phyloP scores from a whole-genome alignment of 2,113 vertebrate genomes.

The Raja brachyura region DNA sequence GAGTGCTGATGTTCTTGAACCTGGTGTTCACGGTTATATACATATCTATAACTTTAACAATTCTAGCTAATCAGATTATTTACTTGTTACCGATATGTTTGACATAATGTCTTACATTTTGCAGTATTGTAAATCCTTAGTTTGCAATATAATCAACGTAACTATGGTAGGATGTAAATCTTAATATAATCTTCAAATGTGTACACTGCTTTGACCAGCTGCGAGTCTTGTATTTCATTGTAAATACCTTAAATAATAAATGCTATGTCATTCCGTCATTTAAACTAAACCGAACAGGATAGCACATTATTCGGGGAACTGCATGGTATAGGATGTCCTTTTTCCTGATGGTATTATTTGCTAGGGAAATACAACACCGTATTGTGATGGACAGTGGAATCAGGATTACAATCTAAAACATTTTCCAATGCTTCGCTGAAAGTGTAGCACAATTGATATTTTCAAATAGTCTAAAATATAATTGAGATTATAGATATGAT shows the following conservation, averaged over 20 bases:
- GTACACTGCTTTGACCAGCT: neutral
- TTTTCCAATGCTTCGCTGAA: neutral
- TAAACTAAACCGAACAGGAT: conserved; percentile 5
- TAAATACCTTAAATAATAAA: conserved; percentile 15
- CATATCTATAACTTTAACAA: neutral
- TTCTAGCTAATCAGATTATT: neutral
- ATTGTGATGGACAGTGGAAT: neutral
- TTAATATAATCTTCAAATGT: neutral
- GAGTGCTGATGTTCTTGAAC: no score
- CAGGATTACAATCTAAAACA: conserved; percentile 19
- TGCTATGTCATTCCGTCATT: neutral
- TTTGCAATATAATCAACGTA: neutral
- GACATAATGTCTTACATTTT: neutral
- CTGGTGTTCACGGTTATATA: neutral
- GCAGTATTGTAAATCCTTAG: neutral
- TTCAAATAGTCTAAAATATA: neutral
- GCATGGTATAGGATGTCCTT: conserved; percentile 17
- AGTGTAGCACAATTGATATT: neutral
- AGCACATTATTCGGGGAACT: conserved; percentile 9
- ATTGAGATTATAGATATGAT: neutral
- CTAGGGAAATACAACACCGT: conserved; percentile 19
- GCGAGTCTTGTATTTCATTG: neutral
- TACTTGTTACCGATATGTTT: neutral
- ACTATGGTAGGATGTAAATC: neutral
- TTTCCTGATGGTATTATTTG: neutral